Conservation (phyloP, 2,113 vertebrate species). For the Hypanus sabinus region DNA sequence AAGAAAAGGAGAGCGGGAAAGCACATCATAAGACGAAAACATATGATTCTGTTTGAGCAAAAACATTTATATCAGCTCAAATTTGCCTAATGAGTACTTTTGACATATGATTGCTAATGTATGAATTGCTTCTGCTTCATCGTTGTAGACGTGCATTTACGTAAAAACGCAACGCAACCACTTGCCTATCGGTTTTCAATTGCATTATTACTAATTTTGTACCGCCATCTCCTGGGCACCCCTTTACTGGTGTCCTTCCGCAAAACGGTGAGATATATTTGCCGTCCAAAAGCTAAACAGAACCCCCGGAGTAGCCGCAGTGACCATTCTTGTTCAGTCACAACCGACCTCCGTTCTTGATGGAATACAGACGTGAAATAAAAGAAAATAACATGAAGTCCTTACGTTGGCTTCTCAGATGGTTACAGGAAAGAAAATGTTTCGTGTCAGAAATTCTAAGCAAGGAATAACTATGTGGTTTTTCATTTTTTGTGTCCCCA, state of each 20-base stretch:
- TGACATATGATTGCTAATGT: neutral
- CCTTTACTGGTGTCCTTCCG: neutral
- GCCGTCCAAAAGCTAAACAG: neutral
- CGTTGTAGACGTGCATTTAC: neutral
- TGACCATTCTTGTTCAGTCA: no score
- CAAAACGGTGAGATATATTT: neutral
- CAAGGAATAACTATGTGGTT: neutral
- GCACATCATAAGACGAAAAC: neutral
- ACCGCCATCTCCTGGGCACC: conserved; percentile 26
- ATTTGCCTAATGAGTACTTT: neutral
- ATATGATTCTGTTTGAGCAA: no score
- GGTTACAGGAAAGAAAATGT: neutral
- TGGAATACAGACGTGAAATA: neutral
- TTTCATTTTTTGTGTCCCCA: neutral
- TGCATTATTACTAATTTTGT: conserved; percentile 1
- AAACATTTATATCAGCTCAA: neutral
- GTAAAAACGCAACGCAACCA: neutral
- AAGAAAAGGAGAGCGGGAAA: neutral
- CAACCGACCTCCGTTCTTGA: no score
- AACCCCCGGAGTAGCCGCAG: neutral
- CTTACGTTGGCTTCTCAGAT: neutral
- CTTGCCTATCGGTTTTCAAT: neutral
- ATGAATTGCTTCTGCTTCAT: neutral
- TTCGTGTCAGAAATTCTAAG: neutral
- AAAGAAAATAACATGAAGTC: neutral